Base-by-base conservation (phyloP, 2,888 invertebrate genomes). In the Aphrophora alni region DNA sequence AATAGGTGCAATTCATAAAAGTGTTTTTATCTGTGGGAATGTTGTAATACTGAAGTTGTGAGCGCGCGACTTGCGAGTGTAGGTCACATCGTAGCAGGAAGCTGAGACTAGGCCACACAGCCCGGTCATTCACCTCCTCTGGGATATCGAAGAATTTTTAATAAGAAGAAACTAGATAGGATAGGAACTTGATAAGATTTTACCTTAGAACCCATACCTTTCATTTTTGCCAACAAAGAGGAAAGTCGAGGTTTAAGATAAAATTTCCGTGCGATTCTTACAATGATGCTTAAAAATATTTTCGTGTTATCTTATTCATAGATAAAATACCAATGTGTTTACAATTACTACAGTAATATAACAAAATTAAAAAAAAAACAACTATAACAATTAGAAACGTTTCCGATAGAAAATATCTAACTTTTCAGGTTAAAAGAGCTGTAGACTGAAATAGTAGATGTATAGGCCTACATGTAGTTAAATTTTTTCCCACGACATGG, bases 11-110 rank as follows among this genome's bases (percentile, higher is more conserved):
- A 44, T n/a, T n/a, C n/a, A n/a, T 44, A 44, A 44, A 44, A 44
- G 44, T 21, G 59, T 59, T 59, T 59, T 59, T 59, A 59, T 59
- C 59, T n/a, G 5, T 8, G n/a, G 5, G 21, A 59, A 59, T 59
- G 59, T 59, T 59, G 59, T 21, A 59, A 21, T 33, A 33, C 33
- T 8, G 33, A 33, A 33, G 33, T 33, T 59, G 59, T n/a, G n/a
- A 21, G 59, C 14, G 59, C 21, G n/a, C 21, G 21, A 59, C 12
- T 21, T 5, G 5, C 21, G 21, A 59, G 59, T 59, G 59, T 59
- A 59, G 59, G 59, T 59, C 59, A 59, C 59, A 59, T 21, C 59
- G 59, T 59, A 59, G 59, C 59, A 59, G 59, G 59, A 59, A 59
- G 59, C 59, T 21, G 21, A 59, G 59, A 59, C 21, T 59, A 59